Evolutionary conservation across 2,113 vertebrate genomes (phyloP), one percentile per base, ranked within the genome.

Genomic region (Pelmatolapia mariae): DNA sequence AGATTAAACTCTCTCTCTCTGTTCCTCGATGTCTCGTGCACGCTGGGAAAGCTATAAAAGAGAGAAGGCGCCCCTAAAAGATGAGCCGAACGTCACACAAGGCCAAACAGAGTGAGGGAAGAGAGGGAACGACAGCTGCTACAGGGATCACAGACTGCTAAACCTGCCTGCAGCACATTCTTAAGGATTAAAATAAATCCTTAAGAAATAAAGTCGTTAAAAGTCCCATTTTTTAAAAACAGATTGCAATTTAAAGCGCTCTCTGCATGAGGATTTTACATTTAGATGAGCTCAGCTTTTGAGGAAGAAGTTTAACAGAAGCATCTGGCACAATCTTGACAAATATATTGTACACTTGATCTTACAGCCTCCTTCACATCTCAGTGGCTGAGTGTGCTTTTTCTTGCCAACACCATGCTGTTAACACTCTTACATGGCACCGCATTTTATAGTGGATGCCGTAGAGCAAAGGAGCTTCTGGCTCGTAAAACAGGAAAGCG

Each of bases 111-210:
- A 79, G 18, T 3, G 26, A 80, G 83, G 43, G 76, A 53, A 52
- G 31, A 31, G 24, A 61, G 73, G 26, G 45, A 82, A 52, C 5
- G 84, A 79, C 93, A 94, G 93, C 86, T 93, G 89, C 61, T n/a
- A 10, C 8, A 7, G n/a, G 81, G 84, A 83, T 87, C 84, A 83
- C 53, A 16, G 26, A 82, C n/a, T 38, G 45, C 82, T 88, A 87
- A 93, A 89, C 80, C 54, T 31, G 88, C 68, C 47, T 89, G 61
- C 78, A 54, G 16, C 82, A 38, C 29, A 8, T 76, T 82, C 79
- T 84, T 15, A 45, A 78, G 57, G 76, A 31, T 83, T 85, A 87
- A 85, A 91, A 81, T 86, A 57, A 78, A n/a, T n/a, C n/a, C n/a
- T n/a, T n/a, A n/a, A n/a, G n/a, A n/a, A n/a, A n/a, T n/a, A n/a